These are phyloP conservation scores for Volucella bombylans DNA, from an alignment of 2,888 invertebrate species.

Conservation along the genomic window DNA sequence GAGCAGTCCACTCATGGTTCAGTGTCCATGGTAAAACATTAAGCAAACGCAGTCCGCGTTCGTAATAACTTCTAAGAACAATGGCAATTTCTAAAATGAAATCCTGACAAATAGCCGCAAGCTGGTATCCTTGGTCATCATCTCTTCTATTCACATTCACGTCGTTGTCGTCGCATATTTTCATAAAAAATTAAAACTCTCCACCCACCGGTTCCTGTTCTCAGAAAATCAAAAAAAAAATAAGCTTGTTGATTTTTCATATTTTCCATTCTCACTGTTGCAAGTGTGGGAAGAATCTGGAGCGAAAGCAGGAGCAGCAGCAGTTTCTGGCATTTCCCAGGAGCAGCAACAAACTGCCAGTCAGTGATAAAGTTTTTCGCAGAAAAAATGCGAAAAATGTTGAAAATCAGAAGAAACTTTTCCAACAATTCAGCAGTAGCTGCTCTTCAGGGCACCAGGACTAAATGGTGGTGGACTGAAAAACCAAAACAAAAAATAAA, in stretches of 20 bases:
- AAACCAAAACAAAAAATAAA: not conserved
- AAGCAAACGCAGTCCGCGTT: constrained; percentile 22
- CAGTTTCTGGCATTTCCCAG: constrained; percentile 36
- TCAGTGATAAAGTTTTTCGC: constrained; percentile 55
- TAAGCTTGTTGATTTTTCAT: constrained; percentile 67
- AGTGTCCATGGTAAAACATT: constrained; percentile 26
- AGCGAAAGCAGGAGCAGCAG: constrained; percentile 13
- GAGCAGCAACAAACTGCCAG: constrained; percentile 46
- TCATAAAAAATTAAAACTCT: constrained; percentile 18
- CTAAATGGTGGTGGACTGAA: not conserved
- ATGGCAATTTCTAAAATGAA: constrained; percentile 44
- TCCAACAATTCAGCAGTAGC: constrained; percentile 20
- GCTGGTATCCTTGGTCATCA: constrained; percentile 23
- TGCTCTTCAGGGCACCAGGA: not conserved
- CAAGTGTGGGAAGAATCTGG: no score
- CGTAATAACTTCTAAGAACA: constrained; percentile 2
- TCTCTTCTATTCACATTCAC: constrained; percentile 10
- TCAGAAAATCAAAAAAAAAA: constrained; percentile 43
- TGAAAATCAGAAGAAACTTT: constrained; percentile 30
- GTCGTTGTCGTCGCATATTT: not conserved
- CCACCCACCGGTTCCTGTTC: not conserved
- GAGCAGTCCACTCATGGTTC: constrained; percentile 2
- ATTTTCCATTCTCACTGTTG: constrained; percentile 11
- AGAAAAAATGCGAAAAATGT: constrained; percentile 24
- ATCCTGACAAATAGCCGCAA: constrained; percentile 58